These are phyloP conservation scores for Onychomys leucogaster DNA, from an alignment of 2,797 vertebrate genomes.

Conservation along the genomic window DNA sequence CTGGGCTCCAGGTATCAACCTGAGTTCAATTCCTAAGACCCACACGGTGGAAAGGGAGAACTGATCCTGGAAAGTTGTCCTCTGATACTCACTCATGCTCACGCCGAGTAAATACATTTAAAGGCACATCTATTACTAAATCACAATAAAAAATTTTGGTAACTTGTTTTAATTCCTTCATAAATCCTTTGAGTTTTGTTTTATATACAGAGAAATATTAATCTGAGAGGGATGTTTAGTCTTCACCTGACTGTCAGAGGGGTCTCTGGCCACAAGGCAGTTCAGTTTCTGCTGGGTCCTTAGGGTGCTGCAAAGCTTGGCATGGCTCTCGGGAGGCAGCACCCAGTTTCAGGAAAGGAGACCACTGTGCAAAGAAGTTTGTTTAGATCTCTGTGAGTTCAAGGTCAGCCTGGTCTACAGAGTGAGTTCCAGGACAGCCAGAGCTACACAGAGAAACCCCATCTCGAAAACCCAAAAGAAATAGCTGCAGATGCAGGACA, in stretches of 20 bases:
- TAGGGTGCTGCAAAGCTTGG: background rate
- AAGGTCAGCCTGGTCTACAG: too few relatives aligned
- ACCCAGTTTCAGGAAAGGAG: background rate
- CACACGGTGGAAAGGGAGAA: background rate
- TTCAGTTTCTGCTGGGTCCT: background rate
- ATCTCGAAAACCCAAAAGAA: background rate
- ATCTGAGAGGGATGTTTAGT: background rate
- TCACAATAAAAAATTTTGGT: conserved; percentile 24
- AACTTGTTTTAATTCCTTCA: conserved; percentile 38
- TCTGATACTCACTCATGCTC: background rate
- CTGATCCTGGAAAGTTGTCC: background rate
- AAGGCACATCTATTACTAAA: conserved; percentile 12
- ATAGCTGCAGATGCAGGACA: background rate
- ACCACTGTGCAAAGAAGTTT: too few relatives aligned
- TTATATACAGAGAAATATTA: conserved; percentile 32
- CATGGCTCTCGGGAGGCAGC: background rate
- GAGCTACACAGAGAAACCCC: too few relatives aligned
- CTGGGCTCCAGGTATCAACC: background rate
- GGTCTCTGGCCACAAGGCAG: background rate
- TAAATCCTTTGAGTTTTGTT: conserved; percentile 1
- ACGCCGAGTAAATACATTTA: background rate
- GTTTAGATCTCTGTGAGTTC: background rate
- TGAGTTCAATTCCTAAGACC: background rate
- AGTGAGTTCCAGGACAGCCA: too few relatives aligned
- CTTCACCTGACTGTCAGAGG: background rate